Conservation (phyloP, 2,797 vertebrate genomes). For the Varecia variegata region DNA sequence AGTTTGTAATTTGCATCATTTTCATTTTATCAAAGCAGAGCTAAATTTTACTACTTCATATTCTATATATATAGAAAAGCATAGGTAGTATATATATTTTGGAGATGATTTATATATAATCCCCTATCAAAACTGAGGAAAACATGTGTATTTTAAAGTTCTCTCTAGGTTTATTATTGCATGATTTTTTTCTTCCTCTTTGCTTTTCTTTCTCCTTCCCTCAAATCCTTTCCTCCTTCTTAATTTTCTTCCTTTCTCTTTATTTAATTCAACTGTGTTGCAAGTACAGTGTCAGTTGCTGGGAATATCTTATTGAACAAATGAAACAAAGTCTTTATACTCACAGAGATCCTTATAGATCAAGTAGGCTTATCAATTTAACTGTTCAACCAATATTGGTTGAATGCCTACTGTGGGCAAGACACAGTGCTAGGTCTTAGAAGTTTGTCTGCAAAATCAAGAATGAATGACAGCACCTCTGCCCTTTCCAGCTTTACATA, state of each 20-base stretch:
- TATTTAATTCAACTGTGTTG: background rate
- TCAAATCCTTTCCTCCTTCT: background rate
- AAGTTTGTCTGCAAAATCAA: background rate
- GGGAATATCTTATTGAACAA: background rate
- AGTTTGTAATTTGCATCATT: background rate
- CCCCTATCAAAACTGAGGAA: background rate
- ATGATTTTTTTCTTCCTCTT: background rate
- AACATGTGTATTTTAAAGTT: background rate
- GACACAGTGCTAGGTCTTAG: background rate
- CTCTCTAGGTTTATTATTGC: background rate
- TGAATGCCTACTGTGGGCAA: background rate
- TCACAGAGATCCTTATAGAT: background rate
- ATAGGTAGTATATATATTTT: background rate
- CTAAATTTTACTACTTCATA: background rate
- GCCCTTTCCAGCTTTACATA: background rate
- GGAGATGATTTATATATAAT: background rate
- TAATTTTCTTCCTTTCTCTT: no score
- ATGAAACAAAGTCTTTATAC: background rate
- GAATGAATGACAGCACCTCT: background rate
- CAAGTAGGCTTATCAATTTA: background rate
- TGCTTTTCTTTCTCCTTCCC: background rate
- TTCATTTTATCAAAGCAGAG: background rate
- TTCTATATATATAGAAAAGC: background rate
- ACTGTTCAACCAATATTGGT: background rate
- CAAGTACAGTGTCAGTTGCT: background rate